These are phyloP conservation scores for Miichthys miiuy DNA, from an alignment of 2,797 vertebrate species.

Conservation along the genomic window DNA sequence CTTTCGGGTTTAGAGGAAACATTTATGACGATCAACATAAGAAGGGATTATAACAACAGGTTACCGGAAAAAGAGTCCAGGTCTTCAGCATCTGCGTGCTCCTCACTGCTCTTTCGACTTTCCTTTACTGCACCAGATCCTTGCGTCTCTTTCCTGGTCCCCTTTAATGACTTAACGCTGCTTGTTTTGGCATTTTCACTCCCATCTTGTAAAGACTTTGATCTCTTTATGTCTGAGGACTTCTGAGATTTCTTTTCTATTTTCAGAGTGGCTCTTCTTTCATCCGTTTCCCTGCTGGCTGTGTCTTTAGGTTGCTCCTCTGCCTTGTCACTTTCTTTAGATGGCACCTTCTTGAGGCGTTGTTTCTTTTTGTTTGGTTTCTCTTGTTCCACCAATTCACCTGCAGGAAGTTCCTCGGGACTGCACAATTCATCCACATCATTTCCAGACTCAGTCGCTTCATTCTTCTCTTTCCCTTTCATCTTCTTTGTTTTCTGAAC, in stretches of 20 bases:
- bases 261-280: conserved; percentile 11
- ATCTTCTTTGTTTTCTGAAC: conserved; percentile 50
- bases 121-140: conserved; percentile 12
- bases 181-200: conserved; percentile 39
- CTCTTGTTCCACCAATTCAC: conserved; percentile 22
- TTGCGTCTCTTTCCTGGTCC: conserved; percentile 9
- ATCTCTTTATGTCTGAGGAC: conserved; percentile 17
- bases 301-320: conserved; percentile 23
- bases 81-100: conserved; percentile 5
- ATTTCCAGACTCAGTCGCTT: conserved; percentile 13
- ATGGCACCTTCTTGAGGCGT: conserved; percentile 20
- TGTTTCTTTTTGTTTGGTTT: conserved; percentile 53
- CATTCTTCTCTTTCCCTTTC: conserved; percentile 21
- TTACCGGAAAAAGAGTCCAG: conserved; percentile 45
- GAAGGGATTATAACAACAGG: neutral
- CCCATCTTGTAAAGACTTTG: conserved; percentile 33
- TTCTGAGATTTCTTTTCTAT: conserved; percentile 31
- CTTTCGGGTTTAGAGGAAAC: neutral
- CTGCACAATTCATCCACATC: neutral
- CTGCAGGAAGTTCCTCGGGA: conserved; percentile 24
- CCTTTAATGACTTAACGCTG: conserved; percentile 32
- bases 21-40: neutral
- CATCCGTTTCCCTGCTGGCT: neutral
- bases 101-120: neutral
- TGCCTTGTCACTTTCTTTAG: conserved; percentile 22